Conservation (phyloP, 1,140 invertebrate genomes). For the Aphaenogaster floridana region DNA sequence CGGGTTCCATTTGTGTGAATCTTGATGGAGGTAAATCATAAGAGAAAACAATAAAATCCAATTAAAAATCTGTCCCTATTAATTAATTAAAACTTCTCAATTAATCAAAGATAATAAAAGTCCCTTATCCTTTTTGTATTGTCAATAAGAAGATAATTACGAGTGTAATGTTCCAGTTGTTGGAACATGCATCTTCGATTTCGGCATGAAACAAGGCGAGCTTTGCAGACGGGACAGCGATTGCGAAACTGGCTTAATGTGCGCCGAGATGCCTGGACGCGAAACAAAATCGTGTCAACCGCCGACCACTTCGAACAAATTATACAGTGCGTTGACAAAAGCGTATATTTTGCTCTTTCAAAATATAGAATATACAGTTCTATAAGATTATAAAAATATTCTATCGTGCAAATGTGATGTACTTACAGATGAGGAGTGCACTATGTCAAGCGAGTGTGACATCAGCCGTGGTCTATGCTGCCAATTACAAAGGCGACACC, state of each 20-base stretch:
- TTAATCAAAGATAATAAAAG: neutral
- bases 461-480: slow-evolving; percentile 95
- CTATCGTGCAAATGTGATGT: slow-evolving; percentile 1
- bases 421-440: slow-evolving; percentile 92
- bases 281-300: slow-evolving; percentile 93
- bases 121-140: neutral
- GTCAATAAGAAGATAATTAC: slow-evolving; percentile 5
- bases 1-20: slow-evolving; percentile 91
- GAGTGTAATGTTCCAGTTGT: slow-evolving; percentile 84
- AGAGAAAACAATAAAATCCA: neutral
- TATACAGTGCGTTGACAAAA: slow-evolving; percentile 89
- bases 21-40: slow-evolving; percentile 90
- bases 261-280: slow-evolving; percentile 88
- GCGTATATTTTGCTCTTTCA: slow-evolving; percentile 47
- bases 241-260: slow-evolving; percentile 92
- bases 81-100: slow-evolving; percentile 14
- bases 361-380: neutral
- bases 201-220: slow-evolving; percentile 92
- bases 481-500: slow-evolving; percentile 94
- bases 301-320: slow-evolving; percentile 91
- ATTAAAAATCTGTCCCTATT: neutral
- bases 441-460: slow-evolving; percentile 94
- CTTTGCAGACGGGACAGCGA: slow-evolving; percentile 91
- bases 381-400: neutral
- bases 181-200: slow-evolving; percentile 90